Evolutionary conservation across 2,113 vertebrate species (phyloP).

Genomic region (Nematolebias whitei): DNA sequence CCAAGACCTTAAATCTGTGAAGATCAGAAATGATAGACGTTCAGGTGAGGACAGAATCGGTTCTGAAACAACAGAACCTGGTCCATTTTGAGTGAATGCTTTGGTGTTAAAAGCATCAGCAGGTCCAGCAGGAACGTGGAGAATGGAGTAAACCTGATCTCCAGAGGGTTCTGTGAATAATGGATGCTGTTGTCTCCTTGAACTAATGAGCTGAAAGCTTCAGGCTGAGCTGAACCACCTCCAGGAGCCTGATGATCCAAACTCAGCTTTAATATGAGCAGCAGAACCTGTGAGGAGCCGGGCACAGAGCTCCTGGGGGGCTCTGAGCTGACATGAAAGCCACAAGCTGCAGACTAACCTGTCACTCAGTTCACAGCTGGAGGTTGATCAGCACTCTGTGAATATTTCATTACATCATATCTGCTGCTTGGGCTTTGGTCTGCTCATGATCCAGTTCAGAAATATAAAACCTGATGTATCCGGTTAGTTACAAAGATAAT

Average conservation of each 20-base stretch:
- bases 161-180: not conserved
- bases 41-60: too few species aligned
- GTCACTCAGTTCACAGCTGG: slow-evolving; percentile 11
- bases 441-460: not conserved
- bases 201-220: not conserved
- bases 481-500: not conserved
- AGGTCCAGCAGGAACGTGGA: not conserved
- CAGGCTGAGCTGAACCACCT: slow-evolving; percentile 5
- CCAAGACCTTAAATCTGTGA: too few species aligned
- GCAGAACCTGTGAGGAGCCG: slow-evolving; percentile 3
- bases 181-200: not conserved
- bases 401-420: not conserved
- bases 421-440: not conserved
- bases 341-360: not conserved
- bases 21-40: too few species aligned
- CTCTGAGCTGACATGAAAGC: slow-evolving; percentile 3
- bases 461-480: not conserved
- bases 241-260: not conserved
- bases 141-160: not conserved
- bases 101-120: not conserved
- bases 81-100: not conserved
- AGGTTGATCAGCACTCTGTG: not conserved
- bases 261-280: not conserved
- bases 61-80: not conserved
- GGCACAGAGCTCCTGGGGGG: not conserved